Base-by-base conservation (phyloP, 2,113 vertebrate species). In the Pheucticus melanocephalus region DNA sequence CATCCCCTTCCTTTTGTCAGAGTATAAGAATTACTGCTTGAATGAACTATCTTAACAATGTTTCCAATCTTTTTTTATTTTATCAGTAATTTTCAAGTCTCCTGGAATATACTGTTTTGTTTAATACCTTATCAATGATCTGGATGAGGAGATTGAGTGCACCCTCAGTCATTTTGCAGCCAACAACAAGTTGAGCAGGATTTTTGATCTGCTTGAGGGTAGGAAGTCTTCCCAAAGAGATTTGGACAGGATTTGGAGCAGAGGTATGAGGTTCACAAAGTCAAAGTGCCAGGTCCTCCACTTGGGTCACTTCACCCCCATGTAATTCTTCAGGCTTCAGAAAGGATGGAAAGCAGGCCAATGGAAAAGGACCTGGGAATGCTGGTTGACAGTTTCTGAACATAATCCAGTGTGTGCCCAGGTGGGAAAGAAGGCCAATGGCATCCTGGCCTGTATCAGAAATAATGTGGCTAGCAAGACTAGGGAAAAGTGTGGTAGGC, bases 371-470 rank as follows among this genome's bases (percentile, higher is more conserved):
- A 64, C 3, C 22, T 27, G 50, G 9, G 14, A 27, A 14, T 31
- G 4, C 25, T 72, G 17, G 11, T 17, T 63, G 21, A 24, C 17
- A 80, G 42, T 7, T 23, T 16, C 11, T 64, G 31, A 64, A 27
- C 5, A 3, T 10, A 25, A 56, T 6, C 57, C 40, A 56, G 28
- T 0, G 1, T 11, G 19, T 54, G n/a, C 13, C 35, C 13, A 31
- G 13, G 16, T 40, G 11, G 19, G 40, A 17, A 64, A 56, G 25
- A 56, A 31, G 31, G 25, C 13, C 21, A 40, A 3, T 31, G 48
- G 20, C 42, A 31, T 48, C 35, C 50, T 35, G n/a, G 57, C 57
- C 59, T 64, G 9, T 31, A 10, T 42, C 66, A 72, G 76, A 48
- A 85, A 76, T 12, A 23, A 25, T 42, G 31, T 33, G 50, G 21